These are phyloP conservation scores for Drosophila diplacantha DNA, from an alignment of 2,888 invertebrate genomes.

Conservation along the genomic window DNA sequence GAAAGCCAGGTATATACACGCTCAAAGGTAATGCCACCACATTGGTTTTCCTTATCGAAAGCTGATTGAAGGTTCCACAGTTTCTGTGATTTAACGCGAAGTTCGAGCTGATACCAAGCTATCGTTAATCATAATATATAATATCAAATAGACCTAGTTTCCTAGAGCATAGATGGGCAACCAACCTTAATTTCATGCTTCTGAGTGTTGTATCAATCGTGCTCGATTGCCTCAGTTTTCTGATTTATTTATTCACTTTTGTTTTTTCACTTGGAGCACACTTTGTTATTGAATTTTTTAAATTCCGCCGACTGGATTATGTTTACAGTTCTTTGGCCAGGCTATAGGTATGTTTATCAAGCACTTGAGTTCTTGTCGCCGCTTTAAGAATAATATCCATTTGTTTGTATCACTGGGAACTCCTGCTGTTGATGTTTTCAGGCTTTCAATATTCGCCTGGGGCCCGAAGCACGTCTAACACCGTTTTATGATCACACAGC, in stretches of 20 bases:
- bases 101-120: slow-evolving; percentile 10
- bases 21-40: neutral
- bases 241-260: slow-evolving; percentile 17
- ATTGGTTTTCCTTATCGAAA: slow-evolving; percentile 44
- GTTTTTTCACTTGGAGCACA: slow-evolving; percentile 20
- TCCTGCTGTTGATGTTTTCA: slow-evolving; percentile 13
- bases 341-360: slow-evolving; percentile 38
- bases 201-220: slow-evolving; percentile 57
- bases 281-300: slow-evolving; percentile 43
- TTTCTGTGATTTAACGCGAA: slow-evolving; percentile 26
- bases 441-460: neutral
- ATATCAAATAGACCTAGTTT: slow-evolving; percentile 15
- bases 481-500: slow-evolving; percentile 55
- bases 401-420: slow-evolving; percentile 25
- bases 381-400: slow-evolving; percentile 45
- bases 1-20: slow-evolving; percentile 4
- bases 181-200: slow-evolving; percentile 74
- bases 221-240: slow-evolving; percentile 28
- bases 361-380: slow-evolving; percentile 54
- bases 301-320: slow-evolving; percentile 46
- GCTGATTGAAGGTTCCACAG: slow-evolving; percentile 35
- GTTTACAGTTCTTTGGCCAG: slow-evolving; percentile 35
- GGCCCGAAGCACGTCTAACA: slow-evolving; percentile 54
- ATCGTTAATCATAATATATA: slow-evolving; percentile 12
- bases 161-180: slow-evolving; percentile 9